A percentile compares a stretch with the other conserved stretches of the same genome.
Evolutionary conservation across 2,888 invertebrate species (phyloP).

Genomic region (Pristionchus mayeri): DNA sequence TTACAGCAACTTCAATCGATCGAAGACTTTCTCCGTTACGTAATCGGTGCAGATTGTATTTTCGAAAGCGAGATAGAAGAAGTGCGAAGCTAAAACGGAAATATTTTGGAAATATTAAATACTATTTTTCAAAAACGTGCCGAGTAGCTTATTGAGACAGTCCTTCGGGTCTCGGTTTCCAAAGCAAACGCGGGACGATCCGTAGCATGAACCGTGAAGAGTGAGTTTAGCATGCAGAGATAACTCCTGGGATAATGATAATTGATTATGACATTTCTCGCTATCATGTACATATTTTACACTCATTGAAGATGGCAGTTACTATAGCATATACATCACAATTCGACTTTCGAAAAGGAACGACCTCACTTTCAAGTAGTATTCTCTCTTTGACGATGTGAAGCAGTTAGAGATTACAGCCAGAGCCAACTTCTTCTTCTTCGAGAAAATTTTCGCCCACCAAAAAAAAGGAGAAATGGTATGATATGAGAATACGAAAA

Average conservation of each 20-base stretch:
- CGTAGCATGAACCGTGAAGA: neutral
- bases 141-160: neutral
- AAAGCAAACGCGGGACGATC: neutral
- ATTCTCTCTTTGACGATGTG: neutral
- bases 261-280: no score
- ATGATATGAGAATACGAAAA: no score
- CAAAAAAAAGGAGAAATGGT: neutral
- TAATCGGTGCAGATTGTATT: slow-evolving; percentile 10
- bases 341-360: neutral
- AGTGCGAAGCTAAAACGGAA: neutral
- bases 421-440: neutral
- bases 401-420: neutral
- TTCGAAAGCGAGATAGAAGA: slow-evolving; percentile 6
- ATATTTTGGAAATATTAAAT: neutral
- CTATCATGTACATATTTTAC: no score
- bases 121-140: neutral
- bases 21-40: neutral
- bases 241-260: neutral
- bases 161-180: neutral
- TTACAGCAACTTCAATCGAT: neutral
- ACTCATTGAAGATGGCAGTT: no score
- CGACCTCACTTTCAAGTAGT: neutral
- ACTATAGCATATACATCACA: no score
- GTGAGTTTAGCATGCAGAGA: neutral
- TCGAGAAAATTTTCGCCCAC: neutral